Evolutionary conservation across 2,888 invertebrate species (phyloP), one percentile per base, ranked within the genome.

Genomic region (Dichetophora obliterata): DNA sequence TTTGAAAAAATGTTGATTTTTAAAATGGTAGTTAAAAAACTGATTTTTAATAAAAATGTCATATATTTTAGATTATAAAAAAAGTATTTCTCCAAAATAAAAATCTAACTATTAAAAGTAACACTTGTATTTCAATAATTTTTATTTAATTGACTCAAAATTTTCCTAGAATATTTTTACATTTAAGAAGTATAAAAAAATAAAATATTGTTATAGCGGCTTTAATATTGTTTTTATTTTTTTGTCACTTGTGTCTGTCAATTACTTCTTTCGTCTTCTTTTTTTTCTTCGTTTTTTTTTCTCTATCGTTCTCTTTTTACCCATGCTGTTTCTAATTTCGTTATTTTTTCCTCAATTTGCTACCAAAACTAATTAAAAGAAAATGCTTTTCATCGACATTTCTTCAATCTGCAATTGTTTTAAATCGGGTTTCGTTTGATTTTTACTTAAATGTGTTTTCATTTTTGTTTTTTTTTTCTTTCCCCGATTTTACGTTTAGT

Each of bases 331-430:
- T 22, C 19, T 43, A 19, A 22, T 9, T 48, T 48, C 1, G 11
- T 65, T 14, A 0, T 65, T 37, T 65, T 27, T 37, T 31, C n/a
- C 16, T 37, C 31, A 9, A 24, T 50, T 68, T 68, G 70, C 37
- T 71, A 9, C 72, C 8, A 48, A 72, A 69, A 69, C 34, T 69
- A 69, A 69, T 69, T 69, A 69, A 69, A 69, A 69, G 69, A 69
- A 69, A 69, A 27, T 52, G 48, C 43, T 48, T n/a, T 54, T n/a
- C 57, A 71, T 63, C 61, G 27, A 61, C 34, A 43, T 73, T 50
- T 61, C 50, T 73, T 63, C 73, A 16, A 63, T 6, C 50, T 34
- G 54, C 50, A 34, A 74, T 65, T 72, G 43, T 69, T 69, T 31
- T 4, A 52, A 59, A 61, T 43, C 52, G 63, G 52, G 52, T 66